Conservation (phyloP, 2,797 vertebrate genomes). For the Peromyscus attwateri region DNA sequence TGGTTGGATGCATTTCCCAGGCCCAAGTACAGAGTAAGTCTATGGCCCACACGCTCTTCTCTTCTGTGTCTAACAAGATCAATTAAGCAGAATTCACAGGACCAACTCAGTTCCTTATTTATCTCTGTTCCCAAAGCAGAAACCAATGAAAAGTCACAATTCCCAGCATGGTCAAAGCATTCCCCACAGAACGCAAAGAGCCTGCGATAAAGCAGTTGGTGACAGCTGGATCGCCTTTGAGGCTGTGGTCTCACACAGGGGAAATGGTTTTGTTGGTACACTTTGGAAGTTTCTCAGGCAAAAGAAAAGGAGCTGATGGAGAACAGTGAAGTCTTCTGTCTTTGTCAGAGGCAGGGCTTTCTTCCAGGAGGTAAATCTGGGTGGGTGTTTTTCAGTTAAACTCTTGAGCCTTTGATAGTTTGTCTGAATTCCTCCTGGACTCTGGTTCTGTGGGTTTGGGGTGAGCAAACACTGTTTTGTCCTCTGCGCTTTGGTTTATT, state of each 20-base stretch:
- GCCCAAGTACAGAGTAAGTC: not conserved
- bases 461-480: not conserved
- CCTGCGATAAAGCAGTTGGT: not conserved
- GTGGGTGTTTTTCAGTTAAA: not conserved
- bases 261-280: not conserved
- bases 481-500: conserved; percentile 1
- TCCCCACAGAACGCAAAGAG: not conserved
- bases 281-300: not conserved
- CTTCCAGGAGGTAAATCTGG: not conserved
- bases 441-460: not conserved
- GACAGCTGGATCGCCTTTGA: not conserved
- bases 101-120: not conserved
- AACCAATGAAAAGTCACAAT: not conserved
- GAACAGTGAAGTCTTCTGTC: not conserved
- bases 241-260: not conserved
- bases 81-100: not conserved
- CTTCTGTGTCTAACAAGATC: not conserved
- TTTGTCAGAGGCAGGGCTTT: not conserved
- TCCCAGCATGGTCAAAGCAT: not conserved
- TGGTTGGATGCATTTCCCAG: not conserved
- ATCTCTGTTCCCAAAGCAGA: not conserved
- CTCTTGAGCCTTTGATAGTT: not conserved
- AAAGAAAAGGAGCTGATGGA: not conserved
- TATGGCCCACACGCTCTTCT: too few species aligned
- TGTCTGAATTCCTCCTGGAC: not conserved